Evolutionary conservation across 2,113 vertebrate genomes (phyloP), one percentile per base, ranked within the genome.

Genomic region (Taxidea taxus): DNA sequence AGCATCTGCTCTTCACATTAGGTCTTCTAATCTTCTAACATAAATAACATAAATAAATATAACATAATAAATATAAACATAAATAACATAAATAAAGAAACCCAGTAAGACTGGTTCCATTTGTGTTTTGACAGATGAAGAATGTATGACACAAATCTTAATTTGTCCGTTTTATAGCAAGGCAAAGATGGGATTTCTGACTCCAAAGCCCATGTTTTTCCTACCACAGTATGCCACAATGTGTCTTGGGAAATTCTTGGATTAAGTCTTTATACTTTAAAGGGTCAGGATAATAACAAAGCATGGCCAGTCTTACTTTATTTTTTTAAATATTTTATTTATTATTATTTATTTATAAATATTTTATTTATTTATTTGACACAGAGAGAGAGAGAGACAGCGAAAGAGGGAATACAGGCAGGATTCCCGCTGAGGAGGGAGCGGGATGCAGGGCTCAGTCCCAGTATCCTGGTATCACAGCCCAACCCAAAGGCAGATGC

Each of bases 61-160:
- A n/a, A n/a, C n/a, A n/a, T n/a, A n/a, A n/a, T n/a, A n/a, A n/a
- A n/a, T n/a, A n/a, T n/a, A n/a, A n/a, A n/a, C n/a, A n/a, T n/a
- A n/a, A n/a, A n/a, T n/a, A n/a, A n/a, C n/a, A n/a, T n/a, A n/a
- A n/a, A n/a, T n/a, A n/a, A n/a, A n/a, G n/a, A n/a, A 85, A 88
- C 7, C 56, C 31, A 83, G 39, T 75, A 83, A 66, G 81, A 27
- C 4, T 94, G 31, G 27, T 62, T 92, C 60, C 10, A 47, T 49
- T 23, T 93, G n/a, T 74, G 91, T 75, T 94, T 54, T 77, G 37
- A 93, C n/a, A 97, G 56, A 86, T 27, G 4, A 95, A 31, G 56
- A 86, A 84, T 81, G 75, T 16, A 66, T 31, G 9, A n/a, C 15
- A 83, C 6, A 68, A 90, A 92, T 90, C 81, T 92, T 56, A 58